Evolutionary conservation across 2,888 invertebrate genomes (phyloP).

Genomic region (Unio pictorum): DNA sequence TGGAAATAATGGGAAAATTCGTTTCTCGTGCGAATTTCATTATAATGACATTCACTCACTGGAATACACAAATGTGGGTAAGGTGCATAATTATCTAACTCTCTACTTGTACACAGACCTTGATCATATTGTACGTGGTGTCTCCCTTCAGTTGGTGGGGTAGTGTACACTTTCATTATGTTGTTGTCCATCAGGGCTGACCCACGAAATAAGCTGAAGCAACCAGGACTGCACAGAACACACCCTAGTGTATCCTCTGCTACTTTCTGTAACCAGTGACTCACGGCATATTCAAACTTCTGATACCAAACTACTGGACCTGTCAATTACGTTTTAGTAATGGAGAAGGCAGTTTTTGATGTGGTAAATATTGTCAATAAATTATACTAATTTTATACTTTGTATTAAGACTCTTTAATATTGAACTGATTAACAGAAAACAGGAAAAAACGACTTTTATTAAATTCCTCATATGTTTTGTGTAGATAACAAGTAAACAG

Average conservation of each 20-base stretch:
- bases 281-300: slow-evolving; percentile 91
- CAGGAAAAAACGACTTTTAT: no score
- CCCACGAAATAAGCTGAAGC: slow-evolving; percentile 60
- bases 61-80: no score
- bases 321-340: slow-evolving; percentile 46
- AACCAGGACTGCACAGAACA: slow-evolving; percentile 62
- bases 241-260: slow-evolving; percentile 86
- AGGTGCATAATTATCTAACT: no score
- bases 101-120: slow-evolving; percentile 25
- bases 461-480: background rate
- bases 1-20: no score
- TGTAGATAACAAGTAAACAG: no score
- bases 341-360: no score
- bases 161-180: slow-evolving; percentile 55
- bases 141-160: slow-evolving; percentile 40
- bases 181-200: slow-evolving; percentile 61
- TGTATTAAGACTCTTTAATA: no score
- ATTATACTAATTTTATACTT: no score
- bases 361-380: no score
- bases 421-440: no score
- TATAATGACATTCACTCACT: no score
- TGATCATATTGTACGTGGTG: slow-evolving; percentile 62
- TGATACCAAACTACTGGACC: slow-evolving; percentile 90
- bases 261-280: slow-evolving; percentile 94
- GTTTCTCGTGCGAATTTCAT: no score